Percentiles rank a stretch among this genome's conserved stretches.
phyloP scores from a whole-genome alignment of 2,113 vertebrate genomes.

The Corydoras sp. region DNA sequence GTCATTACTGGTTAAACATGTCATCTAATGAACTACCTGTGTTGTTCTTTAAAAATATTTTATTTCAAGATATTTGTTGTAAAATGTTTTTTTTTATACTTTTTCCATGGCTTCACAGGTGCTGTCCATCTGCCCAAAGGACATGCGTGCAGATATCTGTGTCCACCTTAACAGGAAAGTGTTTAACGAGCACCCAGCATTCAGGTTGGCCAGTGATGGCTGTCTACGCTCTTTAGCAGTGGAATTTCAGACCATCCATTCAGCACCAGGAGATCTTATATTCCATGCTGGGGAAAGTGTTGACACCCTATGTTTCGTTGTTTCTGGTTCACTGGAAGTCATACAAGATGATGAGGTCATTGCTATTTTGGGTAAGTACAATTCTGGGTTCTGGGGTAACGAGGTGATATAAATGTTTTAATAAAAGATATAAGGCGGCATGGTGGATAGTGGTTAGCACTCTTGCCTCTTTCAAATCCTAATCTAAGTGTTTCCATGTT shows the following conservation, averaged over 20 bases:
- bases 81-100: no score
- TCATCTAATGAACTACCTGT: no score
- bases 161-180: slow-evolving; percentile 95
- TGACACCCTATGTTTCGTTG: slow-evolving; percentile 92
- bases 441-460: no score
- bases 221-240: slow-evolving; percentile 91
- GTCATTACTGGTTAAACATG: no score
- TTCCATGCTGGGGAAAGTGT: slow-evolving; percentile 92
- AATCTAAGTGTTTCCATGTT: no score
- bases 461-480: no score
- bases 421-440: no score
- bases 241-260: slow-evolving; percentile 94
- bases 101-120: slow-evolving; percentile 64
- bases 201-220: slow-evolving; percentile 89
- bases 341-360: slow-evolving; percentile 98
- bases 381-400: no score
- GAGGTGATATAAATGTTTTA: no score
- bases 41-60: no score
- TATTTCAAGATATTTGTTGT: no score
- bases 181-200: slow-evolving; percentile 94
- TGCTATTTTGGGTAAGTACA: slow-evolving; percentile 83
- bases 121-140: slow-evolving; percentile 93
- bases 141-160: slow-evolving; percentile 95
- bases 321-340: slow-evolving; percentile 94
- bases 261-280: slow-evolving; percentile 92